A percentile compares a stretch with the other conserved stretches of the same genome.
Conservation (phyloP, 2,888 invertebrate genomes). For the Melinaea marsaeus region DNA sequence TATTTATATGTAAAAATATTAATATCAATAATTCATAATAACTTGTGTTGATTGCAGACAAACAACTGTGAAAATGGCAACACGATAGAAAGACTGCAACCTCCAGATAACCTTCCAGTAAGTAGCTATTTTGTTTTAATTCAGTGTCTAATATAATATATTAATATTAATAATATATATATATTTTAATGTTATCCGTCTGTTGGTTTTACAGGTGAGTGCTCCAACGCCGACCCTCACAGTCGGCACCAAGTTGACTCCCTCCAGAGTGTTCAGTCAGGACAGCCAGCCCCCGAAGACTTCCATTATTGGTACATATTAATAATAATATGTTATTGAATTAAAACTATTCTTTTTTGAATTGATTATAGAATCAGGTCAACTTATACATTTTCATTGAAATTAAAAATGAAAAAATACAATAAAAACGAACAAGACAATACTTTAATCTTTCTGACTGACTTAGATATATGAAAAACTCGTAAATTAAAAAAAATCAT, state of each 20-base stretch:
- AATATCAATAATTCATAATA: neutral
- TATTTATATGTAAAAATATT: too few species aligned
- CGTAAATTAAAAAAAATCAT: too few species aligned
- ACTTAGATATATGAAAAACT: too few species aligned
- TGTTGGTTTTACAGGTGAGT: conserved; percentile 55
- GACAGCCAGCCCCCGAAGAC: conserved; percentile 42
- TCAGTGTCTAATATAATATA: too few species aligned
- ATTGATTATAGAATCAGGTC: too few species aligned
- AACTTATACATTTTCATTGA: too few species aligned
- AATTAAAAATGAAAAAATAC: too few species aligned
- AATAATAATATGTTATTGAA: neutral
- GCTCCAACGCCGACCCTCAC: conserved; percentile 48
- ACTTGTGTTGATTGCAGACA: conserved; percentile 35
- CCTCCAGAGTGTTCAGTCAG: conserved; percentile 40
- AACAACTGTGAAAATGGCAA: conserved; percentile 33
- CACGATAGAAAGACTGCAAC: conserved; percentile 39
- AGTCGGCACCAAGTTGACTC: conserved; percentile 51
- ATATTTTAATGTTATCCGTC: conserved; percentile 16
- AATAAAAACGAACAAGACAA: too few species aligned
- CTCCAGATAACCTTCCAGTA: conserved; percentile 49
- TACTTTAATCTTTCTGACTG: too few species aligned
- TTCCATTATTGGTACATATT: conserved; percentile 54
- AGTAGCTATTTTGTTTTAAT: conserved; percentile 37
- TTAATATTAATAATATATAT: neutral
- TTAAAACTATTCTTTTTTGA: neutral